phyloP scores from a whole-genome alignment of 2,797 vertebrate species.

The Megalops cyprinoides region DNA sequence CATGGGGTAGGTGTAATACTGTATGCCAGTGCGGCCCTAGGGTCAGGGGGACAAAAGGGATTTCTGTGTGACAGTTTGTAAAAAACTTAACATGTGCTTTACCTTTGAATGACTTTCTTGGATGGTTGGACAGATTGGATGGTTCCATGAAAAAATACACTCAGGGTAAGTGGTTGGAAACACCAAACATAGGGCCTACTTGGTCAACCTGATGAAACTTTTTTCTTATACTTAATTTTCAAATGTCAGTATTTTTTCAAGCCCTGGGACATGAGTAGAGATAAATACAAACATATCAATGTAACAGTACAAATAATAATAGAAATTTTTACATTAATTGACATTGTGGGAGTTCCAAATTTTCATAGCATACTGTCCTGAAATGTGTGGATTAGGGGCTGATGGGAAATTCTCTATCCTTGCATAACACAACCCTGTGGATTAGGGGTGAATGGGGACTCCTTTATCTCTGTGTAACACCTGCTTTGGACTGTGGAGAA shows the following conservation, averaged over 20 bases:
- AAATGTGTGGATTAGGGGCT: not conserved
- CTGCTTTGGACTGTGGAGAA: too few relatives aligned
- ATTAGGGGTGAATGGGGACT: too few relatives aligned
- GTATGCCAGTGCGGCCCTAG: not conserved
- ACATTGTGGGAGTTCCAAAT: not conserved
- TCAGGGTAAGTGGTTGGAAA: not conserved
- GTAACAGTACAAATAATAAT: not conserved
- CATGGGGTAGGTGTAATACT: conserved; percentile 13
- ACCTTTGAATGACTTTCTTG: conserved; percentile 7
- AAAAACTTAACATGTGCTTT: conserved; percentile 7
- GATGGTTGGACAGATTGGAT: conserved; percentile 15
- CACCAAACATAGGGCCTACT: not conserved
- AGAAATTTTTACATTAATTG: not conserved
- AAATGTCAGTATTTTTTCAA: too few relatives aligned
- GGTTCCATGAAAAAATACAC: conserved; percentile 19
- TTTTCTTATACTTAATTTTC: too few relatives aligned
- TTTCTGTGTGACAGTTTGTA: not conserved
- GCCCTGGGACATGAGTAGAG: too few relatives aligned
- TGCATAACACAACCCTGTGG: not conserved
- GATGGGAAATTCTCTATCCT: not conserved
- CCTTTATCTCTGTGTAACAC: too few relatives aligned
- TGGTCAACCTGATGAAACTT: too few relatives aligned
- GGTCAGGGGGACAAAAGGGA: conserved; percentile 9
- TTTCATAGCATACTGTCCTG: not conserved
- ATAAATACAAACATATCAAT: too few relatives aligned